phyloP scores from a whole-genome alignment of 2,888 invertebrate species.

The Ennomos fuscantarius region DNA sequence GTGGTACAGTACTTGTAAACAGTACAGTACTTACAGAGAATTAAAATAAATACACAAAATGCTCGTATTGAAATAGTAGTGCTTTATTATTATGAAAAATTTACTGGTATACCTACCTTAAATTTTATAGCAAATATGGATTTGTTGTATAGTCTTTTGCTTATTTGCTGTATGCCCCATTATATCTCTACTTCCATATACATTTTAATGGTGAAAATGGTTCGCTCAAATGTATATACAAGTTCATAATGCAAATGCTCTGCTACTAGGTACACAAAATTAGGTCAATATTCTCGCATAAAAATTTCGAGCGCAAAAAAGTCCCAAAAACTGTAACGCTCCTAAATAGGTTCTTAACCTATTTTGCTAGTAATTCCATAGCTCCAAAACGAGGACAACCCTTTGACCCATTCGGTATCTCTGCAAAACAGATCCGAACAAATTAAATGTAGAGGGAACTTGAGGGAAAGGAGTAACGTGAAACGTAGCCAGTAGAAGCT shows the following conservation, averaged over 20 bases:
- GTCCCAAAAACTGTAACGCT: conserved; percentile 49
- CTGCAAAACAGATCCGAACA: conserved; percentile 34
- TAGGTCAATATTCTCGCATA: conserved; percentile 50
- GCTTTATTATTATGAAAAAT: too few relatives aligned
- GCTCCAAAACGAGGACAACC: conserved; percentile 35
- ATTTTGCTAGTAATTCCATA: conserved; percentile 44
- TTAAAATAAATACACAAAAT: too few relatives aligned
- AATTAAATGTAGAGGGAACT: conserved; percentile 22
- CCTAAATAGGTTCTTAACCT: conserved; percentile 49
- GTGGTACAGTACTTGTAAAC: too few relatives aligned
- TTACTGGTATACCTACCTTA: too few relatives aligned
- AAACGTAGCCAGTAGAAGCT: conserved; percentile 14
- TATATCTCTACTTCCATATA: too few relatives aligned
- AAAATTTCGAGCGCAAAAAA: conserved; percentile 45
- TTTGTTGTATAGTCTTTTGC: too few relatives aligned
- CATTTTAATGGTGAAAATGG: too few relatives aligned
- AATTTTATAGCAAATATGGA: too few relatives aligned
- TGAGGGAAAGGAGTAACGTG: neutral
- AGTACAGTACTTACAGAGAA: too few relatives aligned
- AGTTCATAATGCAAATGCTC: conserved; percentile 38
- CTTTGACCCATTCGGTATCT: conserved; percentile 42
- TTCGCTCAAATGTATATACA: too few relatives aligned
- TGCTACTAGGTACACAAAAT: conserved; percentile 39
- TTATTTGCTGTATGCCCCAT: too few relatives aligned
- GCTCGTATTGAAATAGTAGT: too few relatives aligned